A percentile compares a stretch with the other conserved stretches of the same genome.
These are phyloP conservation scores for Harpagoxenus sublaevis DNA, from an alignment of 2,888 invertebrate species.

Conservation along the genomic window DNA sequence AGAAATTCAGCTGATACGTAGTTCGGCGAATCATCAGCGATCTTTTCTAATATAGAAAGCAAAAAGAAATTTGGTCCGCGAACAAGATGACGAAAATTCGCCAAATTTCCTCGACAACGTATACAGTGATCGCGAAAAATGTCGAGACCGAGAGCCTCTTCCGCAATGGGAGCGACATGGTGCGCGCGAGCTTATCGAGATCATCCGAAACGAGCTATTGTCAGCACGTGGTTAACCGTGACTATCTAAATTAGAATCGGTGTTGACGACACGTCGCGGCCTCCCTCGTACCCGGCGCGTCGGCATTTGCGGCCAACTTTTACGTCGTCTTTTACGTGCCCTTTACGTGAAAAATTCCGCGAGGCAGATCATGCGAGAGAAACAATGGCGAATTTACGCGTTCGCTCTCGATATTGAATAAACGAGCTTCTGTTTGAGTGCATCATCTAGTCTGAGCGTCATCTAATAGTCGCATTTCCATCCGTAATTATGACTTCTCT, in stretches of 20 bases:
- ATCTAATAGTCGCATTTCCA: not conserved
- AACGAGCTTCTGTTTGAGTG: not conserved
- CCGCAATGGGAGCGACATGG: constrained; percentile 57
- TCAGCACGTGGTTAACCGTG: constrained; percentile 81
- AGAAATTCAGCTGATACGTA: not conserved
- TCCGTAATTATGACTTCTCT: not conserved
- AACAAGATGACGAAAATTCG: not conserved
- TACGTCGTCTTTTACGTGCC: constrained; percentile 52
- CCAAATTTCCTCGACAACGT: not conserved
- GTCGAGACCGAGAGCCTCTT: constrained; percentile 27
- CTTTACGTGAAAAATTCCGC: constrained; percentile 55
- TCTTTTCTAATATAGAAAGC: not conserved
- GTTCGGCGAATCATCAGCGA: not conserved
- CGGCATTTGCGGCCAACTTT: constrained; percentile 48
- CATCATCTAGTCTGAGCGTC: not conserved
- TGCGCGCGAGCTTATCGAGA: constrained; percentile 73
- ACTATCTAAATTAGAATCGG: constrained; percentile 84
- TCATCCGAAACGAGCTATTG: constrained; percentile 79
- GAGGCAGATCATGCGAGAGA: not conserved
- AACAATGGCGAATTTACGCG: not conserved
- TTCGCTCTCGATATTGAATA: not conserved
- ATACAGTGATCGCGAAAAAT: constrained; percentile 40
- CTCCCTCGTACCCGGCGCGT: constrained; percentile 51
- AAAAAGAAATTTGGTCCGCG: not conserved
- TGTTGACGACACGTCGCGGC: constrained; percentile 71